These are phyloP conservation scores for Meriones psammophilus DNA, from an alignment of 2,797 vertebrate species.

Conservation along the genomic window DNA sequence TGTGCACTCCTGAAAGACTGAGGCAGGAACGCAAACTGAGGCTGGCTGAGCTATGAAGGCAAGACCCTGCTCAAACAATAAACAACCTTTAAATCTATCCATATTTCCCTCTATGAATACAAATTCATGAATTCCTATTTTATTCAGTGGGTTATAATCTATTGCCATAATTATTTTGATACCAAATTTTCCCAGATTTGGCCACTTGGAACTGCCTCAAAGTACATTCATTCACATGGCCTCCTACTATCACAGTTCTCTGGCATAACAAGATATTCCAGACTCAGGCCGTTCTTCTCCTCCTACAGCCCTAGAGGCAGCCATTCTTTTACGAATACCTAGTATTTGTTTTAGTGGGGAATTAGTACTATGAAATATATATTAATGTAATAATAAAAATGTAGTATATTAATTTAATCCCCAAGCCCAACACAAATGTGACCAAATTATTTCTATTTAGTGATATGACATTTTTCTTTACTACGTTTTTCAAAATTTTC, in stretches of 20 bases:
- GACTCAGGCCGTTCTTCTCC: background rate
- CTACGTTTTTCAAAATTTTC: background rate
- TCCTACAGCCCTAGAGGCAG: background rate
- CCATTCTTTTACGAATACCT: background rate
- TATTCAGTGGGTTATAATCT: slow-evolving; percentile 1
- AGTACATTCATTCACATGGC: background rate
- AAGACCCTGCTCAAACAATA: background rate
- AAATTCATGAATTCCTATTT: background rate
- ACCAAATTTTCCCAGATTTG: slow-evolving; percentile 11
- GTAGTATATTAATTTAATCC: background rate
- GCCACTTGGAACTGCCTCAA: background rate
- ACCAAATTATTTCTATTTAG: slow-evolving; percentile 24
- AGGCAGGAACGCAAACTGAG: background rate
- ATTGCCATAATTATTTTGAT: slow-evolving; percentile 11
- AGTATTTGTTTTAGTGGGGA: background rate
- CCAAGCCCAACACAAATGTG: slow-evolving; percentile 11
- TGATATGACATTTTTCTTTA: background rate
- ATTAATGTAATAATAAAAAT: slow-evolving; percentile 25
- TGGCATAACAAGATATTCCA: background rate
- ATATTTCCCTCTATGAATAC: slow-evolving; percentile 22
- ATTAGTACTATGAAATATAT: background rate
- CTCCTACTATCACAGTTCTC: background rate
- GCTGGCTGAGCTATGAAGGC: background rate
- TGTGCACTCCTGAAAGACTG: background rate
- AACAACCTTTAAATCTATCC: background rate